Percentiles rank a stretch among this genome's conserved stretches.
phyloP scores from a whole-genome alignment of 1,140 invertebrate species.

The Wasmannia auropunctata region DNA sequence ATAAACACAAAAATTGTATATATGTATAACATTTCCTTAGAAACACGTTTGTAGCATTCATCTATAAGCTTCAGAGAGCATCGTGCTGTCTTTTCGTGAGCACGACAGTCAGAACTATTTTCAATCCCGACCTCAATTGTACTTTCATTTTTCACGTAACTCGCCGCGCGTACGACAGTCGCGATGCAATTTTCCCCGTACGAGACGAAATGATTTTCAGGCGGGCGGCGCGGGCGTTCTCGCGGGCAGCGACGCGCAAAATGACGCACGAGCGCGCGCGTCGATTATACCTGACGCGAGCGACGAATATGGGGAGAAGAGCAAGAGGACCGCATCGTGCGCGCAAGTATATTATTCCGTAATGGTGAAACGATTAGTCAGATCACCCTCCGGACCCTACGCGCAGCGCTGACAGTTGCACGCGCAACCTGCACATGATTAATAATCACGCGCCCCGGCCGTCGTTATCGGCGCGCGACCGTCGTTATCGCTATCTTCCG shows the following conservation, averaged over 20 bases:
- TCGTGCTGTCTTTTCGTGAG: neutral
- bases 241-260: slow-evolving; percentile 24
- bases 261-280: slow-evolving; percentile 29
- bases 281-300: slow-evolving; percentile 27
- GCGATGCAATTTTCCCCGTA: slow-evolving; percentile 14
- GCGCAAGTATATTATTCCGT: slow-evolving; percentile 81
- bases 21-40: neutral
- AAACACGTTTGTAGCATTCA: neutral
- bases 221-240: too few relatives aligned
- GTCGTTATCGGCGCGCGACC: slow-evolving; percentile 69
- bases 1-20: neutral
- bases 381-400: slow-evolving; percentile 65
- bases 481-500: slow-evolving; percentile 73
- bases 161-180: neutral
- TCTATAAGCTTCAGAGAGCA: neutral
- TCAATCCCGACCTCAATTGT: neutral
- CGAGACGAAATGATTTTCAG: slow-evolving; percentile 4
- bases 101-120: neutral
- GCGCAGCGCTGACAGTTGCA: slow-evolving; percentile 82
- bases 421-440: slow-evolving; percentile 84
- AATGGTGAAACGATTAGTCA: slow-evolving; percentile 84
- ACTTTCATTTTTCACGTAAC: neutral
- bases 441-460: slow-evolving; percentile 80
- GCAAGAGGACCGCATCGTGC: slow-evolving; percentile 62
- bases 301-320: slow-evolving; percentile 22